Conservation (phyloP, 2,113 vertebrate genomes). For the Rhegmatorhina hoffmannsi region DNA sequence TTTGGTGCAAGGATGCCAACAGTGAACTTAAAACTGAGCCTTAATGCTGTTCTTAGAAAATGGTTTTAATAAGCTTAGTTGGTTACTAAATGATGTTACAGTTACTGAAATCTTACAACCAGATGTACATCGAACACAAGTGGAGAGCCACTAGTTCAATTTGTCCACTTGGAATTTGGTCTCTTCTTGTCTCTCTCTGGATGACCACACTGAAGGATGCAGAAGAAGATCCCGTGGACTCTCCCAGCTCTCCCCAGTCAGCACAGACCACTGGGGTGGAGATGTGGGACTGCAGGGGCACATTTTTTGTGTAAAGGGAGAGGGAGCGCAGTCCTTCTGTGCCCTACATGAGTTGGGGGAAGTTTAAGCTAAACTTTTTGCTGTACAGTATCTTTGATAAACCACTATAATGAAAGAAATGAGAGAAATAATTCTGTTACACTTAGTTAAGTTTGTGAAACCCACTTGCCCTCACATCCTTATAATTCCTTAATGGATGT, state of each 20-base stretch:
- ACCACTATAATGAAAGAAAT: not conserved
- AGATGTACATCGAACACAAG: not conserved
- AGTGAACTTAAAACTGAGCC: not conserved
- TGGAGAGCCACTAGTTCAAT: rapidly evolving
- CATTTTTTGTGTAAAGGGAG: rapidly evolving
- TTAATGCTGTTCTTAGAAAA: not conserved
- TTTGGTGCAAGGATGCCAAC: not conserved
- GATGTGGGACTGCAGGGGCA: not conserved
- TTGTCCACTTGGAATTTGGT: not conserved
- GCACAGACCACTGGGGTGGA: not conserved
- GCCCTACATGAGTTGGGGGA: rapidly evolving
- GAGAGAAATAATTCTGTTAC: not conserved
- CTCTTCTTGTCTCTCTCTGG: not conserved
- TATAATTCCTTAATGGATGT: not conserved
- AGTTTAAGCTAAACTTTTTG: rapidly evolving
- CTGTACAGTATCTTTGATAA: not conserved
- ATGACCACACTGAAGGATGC: rapidly evolving
- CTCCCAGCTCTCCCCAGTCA: not conserved
- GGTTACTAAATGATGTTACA: not conserved
- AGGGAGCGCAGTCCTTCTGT: not conserved
- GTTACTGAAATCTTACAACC: not conserved
- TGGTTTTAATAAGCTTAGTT: not conserved
- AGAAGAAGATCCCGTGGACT: not conserved
- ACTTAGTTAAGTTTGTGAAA: not conserved
- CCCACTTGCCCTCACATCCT: not conserved